These are phyloP conservation scores for Diloba caeruleocephala DNA, from an alignment of 2,888 invertebrate species.

Conservation along the genomic window DNA sequence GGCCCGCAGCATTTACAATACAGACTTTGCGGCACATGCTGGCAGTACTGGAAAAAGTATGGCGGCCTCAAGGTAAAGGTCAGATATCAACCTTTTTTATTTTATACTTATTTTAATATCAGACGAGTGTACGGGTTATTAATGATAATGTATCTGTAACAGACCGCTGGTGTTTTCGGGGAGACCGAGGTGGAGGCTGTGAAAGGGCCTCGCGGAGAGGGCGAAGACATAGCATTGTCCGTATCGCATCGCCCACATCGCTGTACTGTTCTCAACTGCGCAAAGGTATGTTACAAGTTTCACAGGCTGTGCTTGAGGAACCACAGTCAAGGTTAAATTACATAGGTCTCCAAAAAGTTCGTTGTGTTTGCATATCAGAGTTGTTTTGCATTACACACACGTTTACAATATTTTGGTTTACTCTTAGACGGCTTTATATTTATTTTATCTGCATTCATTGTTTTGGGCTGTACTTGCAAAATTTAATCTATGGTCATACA, in stretches of 20 bases:
- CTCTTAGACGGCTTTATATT: too few relatives aligned
- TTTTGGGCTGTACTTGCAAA: too few relatives aligned
- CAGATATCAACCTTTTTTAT: slow-evolving; percentile 11
- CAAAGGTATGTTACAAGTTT: slow-evolving; percentile 88
- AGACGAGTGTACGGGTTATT: slow-evolving; percentile 6
- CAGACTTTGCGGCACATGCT: slow-evolving; percentile 97
- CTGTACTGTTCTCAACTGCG: slow-evolving; percentile 97
- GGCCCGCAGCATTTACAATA: slow-evolving; percentile 97
- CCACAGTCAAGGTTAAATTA: too few relatives aligned
- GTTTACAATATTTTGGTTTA: too few relatives aligned
- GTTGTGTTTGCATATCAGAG: too few relatives aligned
- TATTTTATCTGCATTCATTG: too few relatives aligned
- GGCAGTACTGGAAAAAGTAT: slow-evolving; percentile 99
- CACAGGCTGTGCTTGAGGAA: too few relatives aligned
- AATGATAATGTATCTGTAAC: slow-evolving; percentile 24
- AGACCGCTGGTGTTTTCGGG: slow-evolving; percentile 85
- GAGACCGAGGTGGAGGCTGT: slow-evolving; percentile 80
- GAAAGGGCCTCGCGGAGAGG: slow-evolving; percentile 73
- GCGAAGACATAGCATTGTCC: slow-evolving; percentile 86
- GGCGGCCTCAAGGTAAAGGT: slow-evolving; percentile 95
- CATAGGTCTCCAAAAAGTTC: too few relatives aligned
- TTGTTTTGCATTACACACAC: too few relatives aligned
- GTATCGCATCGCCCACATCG: slow-evolving; percentile 94
- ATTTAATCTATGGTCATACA: too few relatives aligned
- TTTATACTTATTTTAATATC: slow-evolving; percentile 14